phyloP scores from a whole-genome alignment of 2,113 vertebrate species.

The Stercorarius parasiticus region DNA sequence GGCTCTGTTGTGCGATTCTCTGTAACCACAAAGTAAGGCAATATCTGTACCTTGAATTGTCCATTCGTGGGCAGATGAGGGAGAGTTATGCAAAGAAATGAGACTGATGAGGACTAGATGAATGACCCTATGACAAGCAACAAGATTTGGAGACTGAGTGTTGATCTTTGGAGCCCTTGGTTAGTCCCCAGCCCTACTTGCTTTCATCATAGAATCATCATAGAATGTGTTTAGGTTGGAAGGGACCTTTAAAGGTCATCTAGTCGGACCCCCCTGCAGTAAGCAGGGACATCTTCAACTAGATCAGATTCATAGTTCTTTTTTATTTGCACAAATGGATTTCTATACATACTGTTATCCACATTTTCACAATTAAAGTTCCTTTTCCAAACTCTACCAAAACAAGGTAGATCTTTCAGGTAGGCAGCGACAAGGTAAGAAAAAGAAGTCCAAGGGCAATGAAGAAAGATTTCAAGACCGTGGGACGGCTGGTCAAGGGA shows the following conservation, averaged over 20 bases:
- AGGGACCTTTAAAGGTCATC: too few relatives aligned
- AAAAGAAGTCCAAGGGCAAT: too few relatives aligned
- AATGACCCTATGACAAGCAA: background rate
- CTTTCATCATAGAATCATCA: background rate
- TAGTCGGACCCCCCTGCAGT: too few relatives aligned
- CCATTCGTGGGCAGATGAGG: too few relatives aligned
- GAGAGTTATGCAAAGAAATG: background rate
- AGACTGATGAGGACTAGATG: background rate
- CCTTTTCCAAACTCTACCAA: background rate
- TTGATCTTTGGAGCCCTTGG: background rate
- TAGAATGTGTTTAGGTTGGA: too few relatives aligned
- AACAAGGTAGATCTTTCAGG: too few relatives aligned
- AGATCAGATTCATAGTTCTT: background rate
- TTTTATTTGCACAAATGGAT: background rate
- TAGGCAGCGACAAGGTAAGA: too few relatives aligned
- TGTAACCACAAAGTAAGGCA: background rate
- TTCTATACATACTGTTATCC: fast-evolving
- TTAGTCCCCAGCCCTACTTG: background rate
- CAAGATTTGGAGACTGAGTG: background rate
- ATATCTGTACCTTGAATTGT: background rate
- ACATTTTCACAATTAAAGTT: background rate
- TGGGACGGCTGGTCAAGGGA: too few relatives aligned
- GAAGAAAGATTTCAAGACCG: too few relatives aligned
- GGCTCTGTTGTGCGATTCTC: background rate
- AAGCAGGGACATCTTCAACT: too few relatives aligned